A percentile compares a stretch with the other conserved stretches of the same genome.
Evolutionary conservation across 2,113 vertebrate genomes (phyloP).

Genomic region (Salminus brasiliensis): DNA sequence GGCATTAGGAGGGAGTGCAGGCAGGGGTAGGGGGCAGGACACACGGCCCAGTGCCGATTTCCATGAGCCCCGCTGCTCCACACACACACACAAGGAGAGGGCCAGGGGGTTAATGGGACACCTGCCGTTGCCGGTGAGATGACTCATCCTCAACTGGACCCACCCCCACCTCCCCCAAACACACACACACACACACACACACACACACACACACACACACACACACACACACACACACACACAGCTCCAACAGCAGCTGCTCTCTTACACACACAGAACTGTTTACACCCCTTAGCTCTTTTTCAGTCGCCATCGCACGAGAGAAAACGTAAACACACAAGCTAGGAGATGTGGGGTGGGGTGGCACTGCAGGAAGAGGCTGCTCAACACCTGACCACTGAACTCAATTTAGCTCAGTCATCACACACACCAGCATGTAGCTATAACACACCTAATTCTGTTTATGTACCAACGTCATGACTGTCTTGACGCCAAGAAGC

Average conservation of each 20-base stretch:
- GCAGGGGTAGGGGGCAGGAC: constrained; percentile 15
- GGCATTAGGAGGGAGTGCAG: constrained; percentile 36
- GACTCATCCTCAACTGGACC: constrained; percentile 69
- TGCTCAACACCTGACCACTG: background rate
- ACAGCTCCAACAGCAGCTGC: constrained; percentile 48
- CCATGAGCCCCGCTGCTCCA: constrained; percentile 37
- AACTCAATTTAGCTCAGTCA: background rate
- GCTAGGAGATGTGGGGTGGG: background rate
- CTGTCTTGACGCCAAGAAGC: too few relatives aligned
- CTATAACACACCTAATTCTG: too few relatives aligned
- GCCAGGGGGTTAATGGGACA: constrained; percentile 66
- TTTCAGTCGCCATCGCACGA: constrained; percentile 13
- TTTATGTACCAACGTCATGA: too few relatives aligned
- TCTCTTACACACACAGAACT: constrained; percentile 25
- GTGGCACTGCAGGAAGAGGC: background rate
- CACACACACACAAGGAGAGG: constrained; percentile 29
- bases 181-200: too few relatives aligned
- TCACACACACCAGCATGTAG: background rate
- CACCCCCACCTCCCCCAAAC: background rate
- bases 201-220: background rate
- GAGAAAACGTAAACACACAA: constrained; percentile 37
- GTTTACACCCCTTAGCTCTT: constrained; percentile 47
- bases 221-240: background rate
- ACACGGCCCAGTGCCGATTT: constrained; percentile 9
- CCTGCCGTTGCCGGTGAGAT: constrained; percentile 70